Base-by-base conservation (phyloP, 1,140 invertebrate genomes). In the Brachionus koreanus region DNA sequence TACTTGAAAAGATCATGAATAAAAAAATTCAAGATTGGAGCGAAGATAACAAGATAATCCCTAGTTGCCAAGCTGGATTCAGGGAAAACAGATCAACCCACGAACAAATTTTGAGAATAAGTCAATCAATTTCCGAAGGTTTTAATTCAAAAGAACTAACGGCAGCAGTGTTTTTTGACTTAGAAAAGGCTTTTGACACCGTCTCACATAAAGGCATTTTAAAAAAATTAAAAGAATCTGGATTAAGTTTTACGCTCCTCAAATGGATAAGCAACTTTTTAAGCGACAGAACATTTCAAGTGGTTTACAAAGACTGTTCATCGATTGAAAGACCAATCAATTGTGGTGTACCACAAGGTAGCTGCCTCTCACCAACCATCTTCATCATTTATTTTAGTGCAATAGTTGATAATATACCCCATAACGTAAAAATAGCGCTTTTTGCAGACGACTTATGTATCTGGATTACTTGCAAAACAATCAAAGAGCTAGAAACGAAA, bases 111-210 rank as follows among this genome's bases (percentile, higher is more conserved):
- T 61, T 85, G 0, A 77, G 86, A 76, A 84, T 90, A 9, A 84
- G 85, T 0, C 85, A 87, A 74, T 76, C 86, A 37, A 86, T 89
- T 0, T 83, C 74, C 0, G 42, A 83, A 6, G 84, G 84, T n/a
- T 87, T 86, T 25, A 87, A 87, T 76, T 84, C 83, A 83, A 85
- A 86, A 2, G 74, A 85, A 39, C 79, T 84, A 6, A 85, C 85
- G 2, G 82, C 83, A 0, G 83, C 85, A 42, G 29, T 88, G 0
- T 82, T 88, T 12, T 84, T 89, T 13, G 88, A 89, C 49, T 83
- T 89, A 1, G 85, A 85, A 63, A 88, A 88, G 84, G 86, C 87
- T 0, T 89, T 88, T 67, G 88, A 89, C 69, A 84, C 82, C 69
- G 85, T 87, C 0, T 88, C 87, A 86, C 83, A 86, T 10, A 72